These are phyloP conservation scores for Pseudochirops corinnae DNA, from an alignment of 2,797 vertebrate genomes.

Conservation along the genomic window DNA sequence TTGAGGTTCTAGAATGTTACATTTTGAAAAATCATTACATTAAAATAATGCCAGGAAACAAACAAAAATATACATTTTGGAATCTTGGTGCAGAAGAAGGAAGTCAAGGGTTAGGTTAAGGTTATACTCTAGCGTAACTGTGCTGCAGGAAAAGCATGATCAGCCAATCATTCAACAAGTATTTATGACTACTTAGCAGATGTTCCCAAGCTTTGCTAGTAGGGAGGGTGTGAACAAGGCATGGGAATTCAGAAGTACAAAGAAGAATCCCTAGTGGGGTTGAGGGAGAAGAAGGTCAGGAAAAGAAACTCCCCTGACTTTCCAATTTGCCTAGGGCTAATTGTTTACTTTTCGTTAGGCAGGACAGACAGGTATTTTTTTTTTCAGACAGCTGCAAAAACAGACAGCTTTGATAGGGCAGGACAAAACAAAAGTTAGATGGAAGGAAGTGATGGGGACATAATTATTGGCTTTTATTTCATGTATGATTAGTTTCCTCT, in stretches of 20 bases:
- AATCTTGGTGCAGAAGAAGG: neutral
- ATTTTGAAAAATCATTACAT: neutral
- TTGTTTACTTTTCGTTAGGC: neutral
- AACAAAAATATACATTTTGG: neutral
- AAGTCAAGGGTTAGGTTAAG: neutral
- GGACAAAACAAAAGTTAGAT: neutral
- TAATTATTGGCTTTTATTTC: slow-evolving; percentile 10
- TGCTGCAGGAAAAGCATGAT: neutral
- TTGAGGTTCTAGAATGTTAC: neutral
- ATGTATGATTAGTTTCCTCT: neutral
- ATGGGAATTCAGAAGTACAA: neutral
- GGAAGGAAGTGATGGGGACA: neutral
- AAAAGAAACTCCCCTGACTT: neutral
- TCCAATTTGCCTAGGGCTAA: neutral
- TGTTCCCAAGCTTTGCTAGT: neutral
- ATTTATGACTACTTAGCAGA: neutral
- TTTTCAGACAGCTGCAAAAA: neutral
- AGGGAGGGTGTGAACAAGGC: slow-evolving; percentile 6
- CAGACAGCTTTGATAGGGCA: neutral
- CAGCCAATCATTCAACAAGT: neutral
- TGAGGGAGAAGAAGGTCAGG: neutral
- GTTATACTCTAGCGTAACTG: neutral
- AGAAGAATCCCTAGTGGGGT: neutral
- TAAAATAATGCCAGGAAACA: neutral
- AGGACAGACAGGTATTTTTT: neutral